phyloP scores from a whole-genome alignment of 2,888 invertebrate genomes.

The Cheiracanthium punctorium region DNA sequence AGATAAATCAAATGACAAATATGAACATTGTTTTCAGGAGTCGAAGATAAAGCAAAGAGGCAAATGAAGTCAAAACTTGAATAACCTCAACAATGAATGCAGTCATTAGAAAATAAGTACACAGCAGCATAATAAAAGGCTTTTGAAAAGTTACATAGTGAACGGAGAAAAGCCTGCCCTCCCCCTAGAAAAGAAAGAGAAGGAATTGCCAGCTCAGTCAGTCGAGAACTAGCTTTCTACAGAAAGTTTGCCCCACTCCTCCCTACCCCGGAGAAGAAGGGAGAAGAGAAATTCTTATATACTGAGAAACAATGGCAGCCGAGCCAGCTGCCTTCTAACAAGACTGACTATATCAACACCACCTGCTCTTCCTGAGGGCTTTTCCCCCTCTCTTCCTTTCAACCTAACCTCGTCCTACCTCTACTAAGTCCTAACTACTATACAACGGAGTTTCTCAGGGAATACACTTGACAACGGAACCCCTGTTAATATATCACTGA shows the following conservation, averaged over 20 bases:
- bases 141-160: too few species aligned
- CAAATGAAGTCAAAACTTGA: too few species aligned
- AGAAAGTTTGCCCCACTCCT: background rate
- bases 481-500: background rate
- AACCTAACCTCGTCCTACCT: background rate
- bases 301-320: background rate
- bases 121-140: too few species aligned
- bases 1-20: too few species aligned
- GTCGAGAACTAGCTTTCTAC: background rate
- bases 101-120: too few species aligned
- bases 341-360: background rate
- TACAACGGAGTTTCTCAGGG: background rate
- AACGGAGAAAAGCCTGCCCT: background rate
- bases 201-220: background rate
- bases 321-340: background rate
- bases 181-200: background rate
- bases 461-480: background rate
- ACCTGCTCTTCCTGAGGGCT: background rate
- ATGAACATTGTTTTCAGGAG: too few species aligned
- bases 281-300: background rate
- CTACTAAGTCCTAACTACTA: background rate
- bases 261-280: background rate
- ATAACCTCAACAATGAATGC: too few species aligned
- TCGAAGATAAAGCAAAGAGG: too few species aligned
- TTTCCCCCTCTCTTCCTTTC: background rate